A percentile compares a stretch with the other conserved stretches of the same genome.
phyloP scores from a whole-genome alignment of 2,888 invertebrate species.

The Leptopilina myrica region DNA sequence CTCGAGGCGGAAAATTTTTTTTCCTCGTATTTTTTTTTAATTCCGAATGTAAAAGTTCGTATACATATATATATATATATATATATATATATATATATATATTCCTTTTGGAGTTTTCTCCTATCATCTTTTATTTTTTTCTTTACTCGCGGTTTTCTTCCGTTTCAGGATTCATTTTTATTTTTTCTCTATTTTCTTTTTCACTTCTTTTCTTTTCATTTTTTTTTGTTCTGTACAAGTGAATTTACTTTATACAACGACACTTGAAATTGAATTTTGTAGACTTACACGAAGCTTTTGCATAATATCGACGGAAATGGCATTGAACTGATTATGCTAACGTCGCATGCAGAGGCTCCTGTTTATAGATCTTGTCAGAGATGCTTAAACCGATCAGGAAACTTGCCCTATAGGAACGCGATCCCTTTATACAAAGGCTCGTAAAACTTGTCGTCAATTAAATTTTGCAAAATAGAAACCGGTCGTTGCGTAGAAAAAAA shows the following conservation, averaged over 20 bases:
- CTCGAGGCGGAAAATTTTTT: too few relatives aligned
- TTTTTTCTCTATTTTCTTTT: neutral
- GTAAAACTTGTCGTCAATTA: neutral
- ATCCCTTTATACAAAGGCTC: neutral
- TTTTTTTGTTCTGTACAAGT: neutral
- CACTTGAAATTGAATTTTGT: conserved; percentile 17
- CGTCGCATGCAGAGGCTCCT: neutral
- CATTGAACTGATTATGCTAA: conserved; percentile 29
- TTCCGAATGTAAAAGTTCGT: too few relatives aligned
- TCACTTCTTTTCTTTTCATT: too few relatives aligned
- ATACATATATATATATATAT: too few relatives aligned
- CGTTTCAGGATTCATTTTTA: neutral
- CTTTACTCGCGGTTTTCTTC: neutral
- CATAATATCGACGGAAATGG: conserved; percentile 24
- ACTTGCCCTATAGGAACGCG: neutral
- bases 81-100: too few relatives aligned
- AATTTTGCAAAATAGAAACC: too few relatives aligned
- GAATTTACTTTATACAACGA: neutral
- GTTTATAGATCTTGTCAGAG: conserved; percentile 12
- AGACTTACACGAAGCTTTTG: conserved; percentile 25
- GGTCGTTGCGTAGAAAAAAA: too few relatives aligned
- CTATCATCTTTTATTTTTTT: too few relatives aligned
- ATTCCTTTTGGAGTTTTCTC: too few relatives aligned
- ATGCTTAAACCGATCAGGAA: conserved; percentile 18
- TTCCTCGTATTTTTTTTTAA: too few relatives aligned